Conservation (phyloP, 1,140 invertebrate genomes). For the Brachionus sp. region DNA sequence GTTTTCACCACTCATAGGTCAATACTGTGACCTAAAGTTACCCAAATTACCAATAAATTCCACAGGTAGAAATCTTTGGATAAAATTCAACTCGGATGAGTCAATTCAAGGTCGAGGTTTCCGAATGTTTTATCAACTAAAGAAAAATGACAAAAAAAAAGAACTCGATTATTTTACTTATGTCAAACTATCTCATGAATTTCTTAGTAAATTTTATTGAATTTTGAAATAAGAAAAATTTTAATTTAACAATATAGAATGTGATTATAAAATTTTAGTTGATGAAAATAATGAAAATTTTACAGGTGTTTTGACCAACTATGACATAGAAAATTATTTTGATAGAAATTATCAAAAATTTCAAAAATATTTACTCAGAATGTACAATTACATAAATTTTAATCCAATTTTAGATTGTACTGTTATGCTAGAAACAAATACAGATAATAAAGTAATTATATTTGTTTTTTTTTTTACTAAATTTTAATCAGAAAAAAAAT, state of each 20-base stretch:
- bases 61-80: background rate
- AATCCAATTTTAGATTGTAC: constrained; percentile 3
- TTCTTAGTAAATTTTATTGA: constrained; percentile 11
- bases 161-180: background rate
- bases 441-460: background rate
- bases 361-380: constrained; percentile 5
- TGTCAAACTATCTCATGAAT: background rate
- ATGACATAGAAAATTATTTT: constrained; percentile 25
- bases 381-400: background rate
- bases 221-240: background rate
- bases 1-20: constrained; percentile 7
- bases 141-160: background rate
- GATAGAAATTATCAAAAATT: background rate
- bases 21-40: background rate
- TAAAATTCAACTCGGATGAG: constrained; percentile 41
- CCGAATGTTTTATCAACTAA: background rate
- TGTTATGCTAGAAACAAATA: background rate
- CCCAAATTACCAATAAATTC: constrained; percentile 31
- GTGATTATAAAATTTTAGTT: background rate
- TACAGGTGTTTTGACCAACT: background rate
- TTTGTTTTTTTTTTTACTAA: background rate
- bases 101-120: constrained; percentile 22
- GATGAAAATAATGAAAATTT: background rate
- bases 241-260: background rate
- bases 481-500: background rate